Conservation (phyloP, 2,797 vertebrate genomes). For the Hippocampus kuda region DNA sequence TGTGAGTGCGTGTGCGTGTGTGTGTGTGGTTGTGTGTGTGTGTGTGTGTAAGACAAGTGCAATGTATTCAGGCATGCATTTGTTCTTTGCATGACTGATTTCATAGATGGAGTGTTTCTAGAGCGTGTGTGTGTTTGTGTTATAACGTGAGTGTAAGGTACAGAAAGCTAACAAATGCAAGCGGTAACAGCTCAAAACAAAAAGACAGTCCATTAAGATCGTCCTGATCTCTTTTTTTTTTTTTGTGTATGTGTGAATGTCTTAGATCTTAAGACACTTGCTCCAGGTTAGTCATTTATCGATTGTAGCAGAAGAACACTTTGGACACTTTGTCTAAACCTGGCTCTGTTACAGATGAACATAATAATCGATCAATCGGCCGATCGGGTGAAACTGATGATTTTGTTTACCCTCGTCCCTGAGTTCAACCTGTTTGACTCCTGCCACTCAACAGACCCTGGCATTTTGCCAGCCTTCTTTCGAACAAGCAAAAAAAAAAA, state of each 20-base stretch:
- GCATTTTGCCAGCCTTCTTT: neutral
- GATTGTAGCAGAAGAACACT: too few species aligned
- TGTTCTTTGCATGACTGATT: conserved; percentile 34
- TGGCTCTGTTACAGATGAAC: too few species aligned
- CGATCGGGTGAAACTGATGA: too few species aligned
- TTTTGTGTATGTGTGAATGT: neutral
- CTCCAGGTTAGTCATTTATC: too few species aligned
- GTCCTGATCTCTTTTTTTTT: too few species aligned
- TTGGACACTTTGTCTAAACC: too few species aligned
- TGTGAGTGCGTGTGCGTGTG: neutral
- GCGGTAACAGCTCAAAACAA: neutral
- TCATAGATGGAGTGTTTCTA: conserved; percentile 13
- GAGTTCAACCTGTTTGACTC: too few species aligned
- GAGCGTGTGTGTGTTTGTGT: conserved; percentile 6
- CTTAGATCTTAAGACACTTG: conserved; percentile 3
- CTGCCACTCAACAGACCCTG: neutral
- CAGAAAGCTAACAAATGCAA: neutral
- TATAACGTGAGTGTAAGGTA: neutral
- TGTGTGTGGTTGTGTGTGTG: neutral
- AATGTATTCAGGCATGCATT: conserved; percentile 31
- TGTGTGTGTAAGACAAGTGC: conserved; percentile 8
- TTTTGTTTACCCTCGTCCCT: too few species aligned
- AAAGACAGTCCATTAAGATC: neutral
- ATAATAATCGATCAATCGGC: too few species aligned
- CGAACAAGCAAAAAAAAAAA: neutral